A percentile compares a stretch with the other conserved stretches of the same genome.
phyloP scores from a whole-genome alignment of 2,797 vertebrate genomes.

The Myripristis murdjan region DNA sequence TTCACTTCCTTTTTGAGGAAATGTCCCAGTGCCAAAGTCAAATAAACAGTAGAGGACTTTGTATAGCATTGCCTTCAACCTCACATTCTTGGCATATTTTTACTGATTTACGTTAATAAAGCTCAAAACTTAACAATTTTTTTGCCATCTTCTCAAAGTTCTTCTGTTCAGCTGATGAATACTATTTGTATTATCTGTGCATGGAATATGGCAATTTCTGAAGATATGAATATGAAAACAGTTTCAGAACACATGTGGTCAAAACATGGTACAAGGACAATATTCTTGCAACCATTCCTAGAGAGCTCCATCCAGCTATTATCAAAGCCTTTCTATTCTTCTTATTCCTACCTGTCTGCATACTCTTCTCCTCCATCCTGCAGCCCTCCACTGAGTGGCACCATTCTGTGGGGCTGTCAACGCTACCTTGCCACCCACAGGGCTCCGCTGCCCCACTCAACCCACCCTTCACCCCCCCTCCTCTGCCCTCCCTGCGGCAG shows the following conservation, averaged over 20 bases:
- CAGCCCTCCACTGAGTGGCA: slow-evolving; percentile 57
- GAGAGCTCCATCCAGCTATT: slow-evolving; percentile 8
- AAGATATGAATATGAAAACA: background rate
- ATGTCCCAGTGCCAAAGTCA: slow-evolving; percentile 76
- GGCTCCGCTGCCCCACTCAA: slow-evolving; percentile 48
- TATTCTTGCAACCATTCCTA: background rate
- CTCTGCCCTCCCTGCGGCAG: slow-evolving; percentile 48
- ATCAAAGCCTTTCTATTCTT: slow-evolving; percentile 23
- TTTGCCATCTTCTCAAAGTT: slow-evolving; percentile 16
- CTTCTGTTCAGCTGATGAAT: background rate
- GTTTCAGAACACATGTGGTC: background rate
- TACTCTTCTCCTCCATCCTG: slow-evolving; percentile 20
- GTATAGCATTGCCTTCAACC: slow-evolving; percentile 59
- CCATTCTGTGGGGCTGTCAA: slow-evolving; percentile 74
- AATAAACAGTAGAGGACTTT: slow-evolving; percentile 80
- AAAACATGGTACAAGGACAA: background rate
- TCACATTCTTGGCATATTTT: slow-evolving; percentile 74
- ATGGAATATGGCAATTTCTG: too few species aligned
- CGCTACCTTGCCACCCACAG: slow-evolving; percentile 76
- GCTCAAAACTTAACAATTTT: background rate
- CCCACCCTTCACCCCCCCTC: slow-evolving; percentile 44
- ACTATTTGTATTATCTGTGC: too few species aligned
- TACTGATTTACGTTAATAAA: slow-evolving; percentile 43
- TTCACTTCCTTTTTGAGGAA: slow-evolving; percentile 88
- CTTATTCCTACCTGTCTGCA: slow-evolving; percentile 11